Conservation (phyloP, 2,888 invertebrate species). For the Phrixothrix hirtus region DNA sequence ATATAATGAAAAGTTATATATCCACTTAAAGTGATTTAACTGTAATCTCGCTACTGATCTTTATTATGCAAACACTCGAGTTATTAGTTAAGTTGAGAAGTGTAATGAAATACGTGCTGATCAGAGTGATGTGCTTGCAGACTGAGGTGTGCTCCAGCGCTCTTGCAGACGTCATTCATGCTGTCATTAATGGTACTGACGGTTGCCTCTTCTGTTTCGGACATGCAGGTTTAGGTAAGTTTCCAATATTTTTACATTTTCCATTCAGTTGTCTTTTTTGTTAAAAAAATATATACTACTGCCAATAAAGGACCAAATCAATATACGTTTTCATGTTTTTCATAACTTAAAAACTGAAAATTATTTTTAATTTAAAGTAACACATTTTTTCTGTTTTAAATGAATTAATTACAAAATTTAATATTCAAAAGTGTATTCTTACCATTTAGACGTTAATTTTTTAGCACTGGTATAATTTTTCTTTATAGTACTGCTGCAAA, state of each 20-base stretch:
- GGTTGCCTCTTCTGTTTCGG: slow-evolving; percentile 90
- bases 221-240: slow-evolving; percentile 81
- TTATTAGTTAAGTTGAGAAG: slow-evolving; percentile 36
- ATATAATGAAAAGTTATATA: slow-evolving; percentile 14
- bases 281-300: neutral
- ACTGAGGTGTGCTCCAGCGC: slow-evolving; percentile 90
- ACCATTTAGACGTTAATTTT: no score
- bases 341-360: no score
- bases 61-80: slow-evolving; percentile 29
- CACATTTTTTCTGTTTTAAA: no score
- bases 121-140: slow-evolving; percentile 61
- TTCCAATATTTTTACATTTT: neutral
- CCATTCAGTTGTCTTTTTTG: neutral
- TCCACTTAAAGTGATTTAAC: slow-evolving; percentile 27
- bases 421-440: no score
- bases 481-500: no score
- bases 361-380: no score
- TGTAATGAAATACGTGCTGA: slow-evolving; percentile 38
- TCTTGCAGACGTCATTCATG: slow-evolving; percentile 91
- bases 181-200: slow-evolving; percentile 92
- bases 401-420: no score
- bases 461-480: no score
- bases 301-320: no score
- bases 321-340: no score
- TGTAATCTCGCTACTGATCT: slow-evolving; percentile 29